Percentiles rank a stretch among this genome's conserved stretches.
These are phyloP conservation scores for Philonicus albiceps DNA, from an alignment of 2,888 invertebrate species.

Conservation along the genomic window DNA sequence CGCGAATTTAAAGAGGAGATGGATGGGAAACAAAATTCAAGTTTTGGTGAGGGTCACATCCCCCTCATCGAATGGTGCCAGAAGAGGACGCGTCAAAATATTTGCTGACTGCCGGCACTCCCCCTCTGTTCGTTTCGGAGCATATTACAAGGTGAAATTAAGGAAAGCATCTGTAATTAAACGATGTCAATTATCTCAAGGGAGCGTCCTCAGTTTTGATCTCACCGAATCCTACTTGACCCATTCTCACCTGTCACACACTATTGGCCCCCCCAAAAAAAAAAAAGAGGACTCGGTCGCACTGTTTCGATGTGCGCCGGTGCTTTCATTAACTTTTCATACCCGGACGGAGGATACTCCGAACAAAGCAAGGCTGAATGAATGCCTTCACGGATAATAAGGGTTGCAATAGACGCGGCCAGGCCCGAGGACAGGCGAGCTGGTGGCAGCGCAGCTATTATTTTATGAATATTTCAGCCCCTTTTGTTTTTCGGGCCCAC, in stretches of 20 bases:
- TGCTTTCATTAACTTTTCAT: conserved; percentile 36
- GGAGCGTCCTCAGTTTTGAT: neutral
- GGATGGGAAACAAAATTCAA: neutral
- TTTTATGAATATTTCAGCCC: conserved; percentile 43
- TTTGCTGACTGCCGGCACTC: neutral
- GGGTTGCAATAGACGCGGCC: neutral
- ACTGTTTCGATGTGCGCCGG: conserved; percentile 7
- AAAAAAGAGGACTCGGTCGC: conserved; percentile 1
- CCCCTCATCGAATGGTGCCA: neutral
- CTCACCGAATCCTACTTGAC: conserved; percentile 8
- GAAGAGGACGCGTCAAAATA: neutral
- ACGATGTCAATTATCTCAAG: neutral
- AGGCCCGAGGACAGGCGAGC: neutral
- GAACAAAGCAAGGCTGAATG: conserved; percentile 25
- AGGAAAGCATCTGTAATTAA: conserved; percentile 26
- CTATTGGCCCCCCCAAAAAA: neutral
- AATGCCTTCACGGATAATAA: conserved; percentile 30
- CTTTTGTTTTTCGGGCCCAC: conserved; percentile 36
- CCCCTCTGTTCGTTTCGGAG: neutral
- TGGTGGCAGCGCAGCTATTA: conserved; percentile 37
- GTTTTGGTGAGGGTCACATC: neutral
- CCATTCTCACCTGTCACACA: conserved; percentile 16
- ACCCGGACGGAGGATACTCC: neutral
- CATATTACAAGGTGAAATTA: neutral
- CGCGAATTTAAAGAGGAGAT: neutral